phyloP scores from a whole-genome alignment of 2,113 vertebrate genomes.

The Phylloscopus trochilus region DNA sequence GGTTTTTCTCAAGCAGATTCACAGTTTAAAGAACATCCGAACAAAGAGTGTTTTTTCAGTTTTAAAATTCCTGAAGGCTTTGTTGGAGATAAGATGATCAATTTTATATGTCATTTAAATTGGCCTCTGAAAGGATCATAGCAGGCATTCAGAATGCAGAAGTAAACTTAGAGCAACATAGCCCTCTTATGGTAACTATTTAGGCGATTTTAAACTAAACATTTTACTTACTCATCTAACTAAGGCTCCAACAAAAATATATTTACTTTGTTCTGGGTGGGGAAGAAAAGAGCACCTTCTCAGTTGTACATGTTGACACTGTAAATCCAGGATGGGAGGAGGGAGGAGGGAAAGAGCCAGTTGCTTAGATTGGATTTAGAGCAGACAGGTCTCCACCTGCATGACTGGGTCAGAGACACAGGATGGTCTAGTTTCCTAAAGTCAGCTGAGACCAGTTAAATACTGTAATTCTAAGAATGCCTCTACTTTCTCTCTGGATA shows the following conservation, averaged over 20 bases:
- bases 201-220: neutral
- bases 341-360: neutral
- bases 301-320: neutral
- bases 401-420: slow-evolving; percentile 36
- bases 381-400: slow-evolving; percentile 16
- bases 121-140: neutral
- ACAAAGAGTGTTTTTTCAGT: neutral
- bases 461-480: slow-evolving; percentile 26
- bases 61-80: slow-evolving; percentile 4
- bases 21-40: neutral
- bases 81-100: neutral
- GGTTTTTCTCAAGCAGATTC: neutral
- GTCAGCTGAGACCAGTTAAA: slow-evolving; percentile 64
- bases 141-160: neutral
- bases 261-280: neutral
- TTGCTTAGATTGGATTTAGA: slow-evolving; percentile 26
- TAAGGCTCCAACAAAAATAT: neutral
- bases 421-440: slow-evolving; percentile 31
- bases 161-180: neutral
- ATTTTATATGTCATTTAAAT: neutral
- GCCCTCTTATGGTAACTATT: neutral
- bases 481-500: slow-evolving; percentile 56
- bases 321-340: neutral
- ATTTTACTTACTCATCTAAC: neutral
- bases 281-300: neutral